Percentiles rank a stretch among this genome's conserved stretches.
Evolutionary conservation across 1,140 invertebrate genomes (phyloP).

Genomic region (Drosophila sulfurigaster): DNA sequence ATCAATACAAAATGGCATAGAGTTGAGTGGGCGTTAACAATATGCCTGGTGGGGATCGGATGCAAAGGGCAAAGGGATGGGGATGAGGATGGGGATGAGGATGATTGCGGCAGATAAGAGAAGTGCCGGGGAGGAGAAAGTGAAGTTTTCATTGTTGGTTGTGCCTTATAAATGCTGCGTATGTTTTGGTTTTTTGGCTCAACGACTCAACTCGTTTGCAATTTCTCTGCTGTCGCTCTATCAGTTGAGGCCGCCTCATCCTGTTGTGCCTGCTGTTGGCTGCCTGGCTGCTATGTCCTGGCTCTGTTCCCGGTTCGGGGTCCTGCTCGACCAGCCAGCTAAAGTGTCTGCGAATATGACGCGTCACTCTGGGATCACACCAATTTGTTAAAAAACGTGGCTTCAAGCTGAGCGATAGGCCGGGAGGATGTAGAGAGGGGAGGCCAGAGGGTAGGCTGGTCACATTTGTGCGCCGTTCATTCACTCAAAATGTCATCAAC

Average conservation of each 20-base stretch:
- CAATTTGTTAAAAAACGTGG: conserved; percentile 76
- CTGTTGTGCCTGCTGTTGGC: neutral
- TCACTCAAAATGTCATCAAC: conserved; percentile 82
- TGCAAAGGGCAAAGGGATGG: too few species aligned
- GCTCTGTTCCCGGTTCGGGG: conserved; percentile 16
- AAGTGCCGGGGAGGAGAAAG: too few species aligned
- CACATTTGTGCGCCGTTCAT: conserved; percentile 70
- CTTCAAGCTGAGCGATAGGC: neutral
- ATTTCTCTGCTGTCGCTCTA: conserved; percentile 80
- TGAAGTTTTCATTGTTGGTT: conserved; percentile 65
- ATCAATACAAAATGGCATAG: conserved; percentile 84
- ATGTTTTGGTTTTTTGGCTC: conserved; percentile 83
- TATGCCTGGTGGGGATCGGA: conserved; percentile 41
- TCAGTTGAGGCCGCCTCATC: conserved; percentile 45
- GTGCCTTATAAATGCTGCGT: conserved; percentile 80
- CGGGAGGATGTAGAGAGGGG: neutral
- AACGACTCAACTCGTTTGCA: conserved; percentile 81
- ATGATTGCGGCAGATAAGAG: neutral
- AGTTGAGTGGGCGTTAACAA: conserved; percentile 82
- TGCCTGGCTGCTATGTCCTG: conserved; percentile 14
- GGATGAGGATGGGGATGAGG: neutral
- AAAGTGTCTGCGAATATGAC: conserved; percentile 82
- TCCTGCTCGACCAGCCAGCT: conserved; percentile 61
- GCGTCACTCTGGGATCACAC: conserved; percentile 80
- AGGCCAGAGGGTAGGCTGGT: conserved; percentile 59